Evolutionary conservation across 2,113 vertebrate species (phyloP).

Genomic region (Typhlomys cinereus): DNA sequence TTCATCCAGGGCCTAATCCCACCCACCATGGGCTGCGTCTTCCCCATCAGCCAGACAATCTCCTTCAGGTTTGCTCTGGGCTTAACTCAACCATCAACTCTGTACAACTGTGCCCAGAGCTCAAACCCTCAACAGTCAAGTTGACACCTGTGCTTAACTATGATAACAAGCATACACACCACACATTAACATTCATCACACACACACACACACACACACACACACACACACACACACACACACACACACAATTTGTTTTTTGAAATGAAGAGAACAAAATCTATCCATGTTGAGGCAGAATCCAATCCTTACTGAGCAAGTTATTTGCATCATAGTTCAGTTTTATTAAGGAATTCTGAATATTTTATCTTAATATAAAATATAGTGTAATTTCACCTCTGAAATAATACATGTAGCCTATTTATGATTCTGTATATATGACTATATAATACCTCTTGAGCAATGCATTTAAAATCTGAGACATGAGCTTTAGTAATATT

Average conservation of each 20-base stretch:
- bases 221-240: background rate
- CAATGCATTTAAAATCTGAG: slow-evolving; percentile 24
- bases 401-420: background rate
- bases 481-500: slow-evolving; percentile 35
- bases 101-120: too few relatives aligned
- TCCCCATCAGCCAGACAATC: too few relatives aligned
- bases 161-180: too few relatives aligned
- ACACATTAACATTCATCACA: too few relatives aligned
- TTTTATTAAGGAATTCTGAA: slow-evolving; percentile 31
- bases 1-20: too few relatives aligned
- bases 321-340: background rate
- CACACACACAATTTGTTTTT: background rate
- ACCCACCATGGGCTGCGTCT: too few relatives aligned
- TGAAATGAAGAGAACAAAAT: slow-evolving; percentile 20
- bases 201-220: background rate
- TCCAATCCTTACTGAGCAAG: slow-evolving; percentile 16
- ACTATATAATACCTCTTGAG: background rate
- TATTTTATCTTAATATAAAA: slow-evolving; percentile 50
- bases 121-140: too few relatives aligned
- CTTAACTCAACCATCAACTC: too few relatives aligned
- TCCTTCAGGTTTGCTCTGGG: too few relatives aligned
- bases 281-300: background rate
- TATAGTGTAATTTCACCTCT: slow-evolving; percentile 14
- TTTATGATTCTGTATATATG: background rate
- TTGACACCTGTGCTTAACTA: too few relatives aligned